Base-by-base conservation (phyloP, 2,113 vertebrate genomes). In the Pseudorasbora parva region DNA sequence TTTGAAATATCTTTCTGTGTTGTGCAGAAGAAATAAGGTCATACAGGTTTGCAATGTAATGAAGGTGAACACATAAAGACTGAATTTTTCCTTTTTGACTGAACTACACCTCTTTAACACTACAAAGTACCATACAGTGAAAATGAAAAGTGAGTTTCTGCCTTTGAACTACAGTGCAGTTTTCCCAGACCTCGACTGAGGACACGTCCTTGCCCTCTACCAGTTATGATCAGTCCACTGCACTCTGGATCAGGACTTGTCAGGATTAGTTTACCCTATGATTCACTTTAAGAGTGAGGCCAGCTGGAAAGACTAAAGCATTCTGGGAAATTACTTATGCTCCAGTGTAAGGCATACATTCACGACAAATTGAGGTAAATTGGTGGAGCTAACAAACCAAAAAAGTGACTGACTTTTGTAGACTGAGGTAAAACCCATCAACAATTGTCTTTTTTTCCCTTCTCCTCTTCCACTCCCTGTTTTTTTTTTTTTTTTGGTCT, bases 401-500 rank as follows among this genome's bases (percentile, higher is more conserved):
- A 86, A 43, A 71, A 74, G 45, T 66, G 33, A 72, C 59, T 49
- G 56, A 23, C 81, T 72, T 82, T 78, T 78, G n/a, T 19, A 66
- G 43, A 37, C n/a, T 64, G 37, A 33, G 62, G 19, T 41, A 77
- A 77, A 71, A 51, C 41, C 77, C 56, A 59, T 79, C 77, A 47
- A 30, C 41, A 45, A 41, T 27, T 54, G 11, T 30, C 14, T 80
- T 74, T 74, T 69, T 43, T 74, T 74, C n/a, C n/a, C 54, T 69
- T 64, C n/a, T 68, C 60, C 62, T 41, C 82, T 79, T 86, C 27
- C 49, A 59, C 23, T 74, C 17, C 23, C 49, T 79, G 30, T 19
- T 78, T 47, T 57, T 66, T 25, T 21, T n/a, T 5, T 1, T 15
- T 51, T 30, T 30, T 30, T 30, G 30, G 33, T 33, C 33, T 17